A percentile compares a stretch with the other conserved stretches of the same genome.
phyloP scores from a whole-genome alignment of 92 coral and sea anemone species.

The Palythoa caribaeorum region DNA sequence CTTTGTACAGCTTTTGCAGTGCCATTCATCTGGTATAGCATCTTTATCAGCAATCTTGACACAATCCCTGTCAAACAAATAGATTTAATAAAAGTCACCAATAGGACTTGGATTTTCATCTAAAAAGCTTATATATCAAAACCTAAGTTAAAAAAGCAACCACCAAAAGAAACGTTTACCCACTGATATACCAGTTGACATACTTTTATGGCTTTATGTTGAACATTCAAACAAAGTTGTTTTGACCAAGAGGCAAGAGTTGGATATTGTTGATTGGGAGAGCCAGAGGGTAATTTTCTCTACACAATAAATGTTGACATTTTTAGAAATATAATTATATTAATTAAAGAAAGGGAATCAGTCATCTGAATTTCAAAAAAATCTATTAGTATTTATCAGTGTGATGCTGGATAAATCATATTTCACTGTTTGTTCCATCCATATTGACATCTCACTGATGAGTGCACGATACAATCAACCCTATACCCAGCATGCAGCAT shows the following conservation, averaged over 20 bases:
- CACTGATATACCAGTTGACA: background rate
- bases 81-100: background rate
- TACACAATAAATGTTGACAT: background rate
- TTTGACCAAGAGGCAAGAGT: background rate
- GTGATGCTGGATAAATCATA: no score
- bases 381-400: no score
- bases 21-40: slow-evolving; percentile 28
- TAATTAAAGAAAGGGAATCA: background rate
- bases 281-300: background rate
- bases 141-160: background rate
- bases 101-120: slow-evolving; percentile 5
- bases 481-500: no score
- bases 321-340: background rate
- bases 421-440: no score
- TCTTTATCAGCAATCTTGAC: slow-evolving; percentile 19
- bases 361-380: background rate
- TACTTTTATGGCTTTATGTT: background rate
- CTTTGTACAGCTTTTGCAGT: slow-evolving; percentile 19
- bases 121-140: background rate
- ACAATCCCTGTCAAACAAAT: slow-evolving; percentile 16
- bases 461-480: no score
- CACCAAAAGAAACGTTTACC: background rate
- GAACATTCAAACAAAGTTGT: slow-evolving; percentile 1
- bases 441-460: no score
- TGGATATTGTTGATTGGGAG: no score